Base-by-base conservation (phyloP, 2,888 invertebrate genomes). In the Drosophila stalkeri region DNA sequence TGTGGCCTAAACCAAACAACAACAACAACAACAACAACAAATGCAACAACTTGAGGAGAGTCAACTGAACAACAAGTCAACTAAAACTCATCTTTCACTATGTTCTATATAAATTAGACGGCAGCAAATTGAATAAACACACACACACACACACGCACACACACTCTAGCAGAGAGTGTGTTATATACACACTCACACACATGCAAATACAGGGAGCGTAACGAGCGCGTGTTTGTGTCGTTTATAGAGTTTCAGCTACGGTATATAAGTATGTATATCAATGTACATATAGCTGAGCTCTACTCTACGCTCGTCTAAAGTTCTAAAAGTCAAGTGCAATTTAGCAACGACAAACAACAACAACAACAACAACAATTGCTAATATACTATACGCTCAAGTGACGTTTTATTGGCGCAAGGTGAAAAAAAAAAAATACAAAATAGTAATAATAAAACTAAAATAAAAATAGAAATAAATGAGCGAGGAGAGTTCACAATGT, bases 311-410 rank as follows among this genome's bases (percentile, higher is more conserved):
- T 89, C 78, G 77, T 68, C 80, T 61, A 75, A 85, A 89, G 86
- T 85, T 85, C 84, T 86, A 85, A 88, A 89, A 89, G 86, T 86
- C 85, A 89, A 89, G 88, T 86, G 82, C 82, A 85, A 75, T 77
- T 87, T 76, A 81, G 81, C 71, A 55, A 57, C 66, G 69, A 63
- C 65, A 56, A 74, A 49, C 61, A 68, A 23, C 46, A 46, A 63
- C 59, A 63, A 43, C 71, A 76, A 73, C 67, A 71, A 56, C 55
- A 65, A 68, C 60, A 67, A 49, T 57, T 41, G 60, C 64, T 64
- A 57, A 57, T 74, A 73, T 66, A 81, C 72, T 72, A 46, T 69
- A 72, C 65, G 68, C 74, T 86, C 69, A 74, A 81, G 82, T 79
- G 81, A 83, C 86, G 75, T 88, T 86, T 89, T 86, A 86, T 89